A percentile compares a stretch with the other conserved stretches of the same genome.
Evolutionary conservation across 2,113 vertebrate species (phyloP).

Genomic region (Gymnobelideus leadbeateri): DNA sequence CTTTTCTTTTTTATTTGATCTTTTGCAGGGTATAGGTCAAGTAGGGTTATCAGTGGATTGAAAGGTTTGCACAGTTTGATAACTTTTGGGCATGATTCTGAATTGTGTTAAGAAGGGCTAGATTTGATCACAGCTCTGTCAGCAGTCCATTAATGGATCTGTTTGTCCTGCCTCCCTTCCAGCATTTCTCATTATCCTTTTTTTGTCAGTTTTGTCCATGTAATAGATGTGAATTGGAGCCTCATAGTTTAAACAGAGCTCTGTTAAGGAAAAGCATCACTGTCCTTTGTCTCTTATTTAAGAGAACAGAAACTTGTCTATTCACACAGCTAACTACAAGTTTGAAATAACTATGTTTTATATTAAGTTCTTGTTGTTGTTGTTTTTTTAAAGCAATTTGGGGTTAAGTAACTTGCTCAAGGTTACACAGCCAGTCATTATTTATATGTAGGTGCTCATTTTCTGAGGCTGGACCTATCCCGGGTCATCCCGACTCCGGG

Average conservation of each 20-base stretch:
- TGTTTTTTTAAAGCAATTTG: no score
- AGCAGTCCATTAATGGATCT: not conserved
- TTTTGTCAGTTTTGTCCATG: not conserved
- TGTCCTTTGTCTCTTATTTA: conserved; percentile 54
- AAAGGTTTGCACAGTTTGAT: not conserved
- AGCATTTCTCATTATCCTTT: not conserved
- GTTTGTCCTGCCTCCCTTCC: not conserved
- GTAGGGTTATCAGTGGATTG: not conserved
- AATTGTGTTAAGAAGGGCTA: not conserved
- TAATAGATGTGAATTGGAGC: not conserved
- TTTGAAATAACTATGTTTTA: conserved; percentile 49
- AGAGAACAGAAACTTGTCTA: conserved; percentile 28
- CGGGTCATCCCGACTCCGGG: no score
- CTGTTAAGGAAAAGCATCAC: conserved; percentile 41
- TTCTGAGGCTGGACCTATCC: no score
- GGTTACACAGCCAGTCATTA: no score
- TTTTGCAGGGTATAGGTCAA: not conserved
- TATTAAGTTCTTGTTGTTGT: not conserved
- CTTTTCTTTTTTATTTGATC: not conserved
- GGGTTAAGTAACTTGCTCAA: no score
- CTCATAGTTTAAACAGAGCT: not conserved
- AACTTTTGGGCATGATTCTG: not conserved
- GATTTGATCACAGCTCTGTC: not conserved
- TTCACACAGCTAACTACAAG: not conserved
- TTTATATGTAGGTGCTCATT: no score